A percentile compares a stretch with the other conserved stretches of the same genome.
phyloP scores from a whole-genome alignment of 2,888 invertebrate species.

The Diloba caeruleocephala region DNA sequence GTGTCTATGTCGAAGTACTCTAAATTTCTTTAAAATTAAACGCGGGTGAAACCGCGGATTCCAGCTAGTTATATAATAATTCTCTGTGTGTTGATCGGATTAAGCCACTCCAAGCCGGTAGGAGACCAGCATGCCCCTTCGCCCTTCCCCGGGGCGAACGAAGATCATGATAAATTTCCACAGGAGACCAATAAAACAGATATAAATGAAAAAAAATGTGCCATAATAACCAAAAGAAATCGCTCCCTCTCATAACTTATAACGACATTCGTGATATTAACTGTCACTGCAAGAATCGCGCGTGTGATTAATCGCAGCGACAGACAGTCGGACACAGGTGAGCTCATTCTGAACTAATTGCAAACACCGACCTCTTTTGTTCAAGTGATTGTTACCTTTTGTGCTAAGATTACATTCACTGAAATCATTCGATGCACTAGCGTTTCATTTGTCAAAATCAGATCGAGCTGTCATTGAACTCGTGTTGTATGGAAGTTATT shows the following conservation, averaged over 20 bases:
- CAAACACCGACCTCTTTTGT: slow-evolving; percentile 56
- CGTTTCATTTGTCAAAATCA: slow-evolving; percentile 61
- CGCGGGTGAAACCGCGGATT: too few species aligned
- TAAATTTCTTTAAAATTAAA: too few species aligned
- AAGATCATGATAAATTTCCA: too few species aligned
- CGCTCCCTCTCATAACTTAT: slow-evolving; percentile 20
- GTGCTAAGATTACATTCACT: slow-evolving; percentile 53
- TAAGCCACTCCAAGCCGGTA: too few species aligned
- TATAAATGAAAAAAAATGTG: too few species aligned
- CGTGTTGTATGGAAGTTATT: slow-evolving; percentile 26
- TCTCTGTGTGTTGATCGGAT: too few species aligned
- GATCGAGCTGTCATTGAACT: slow-evolving; percentile 41
- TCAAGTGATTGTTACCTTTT: slow-evolving; percentile 64
- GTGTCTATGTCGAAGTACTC: too few species aligned
- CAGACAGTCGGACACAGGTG: slow-evolving; percentile 51
- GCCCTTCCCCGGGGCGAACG: too few species aligned
- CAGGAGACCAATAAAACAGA: too few species aligned
- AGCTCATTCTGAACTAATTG: slow-evolving; percentile 57
- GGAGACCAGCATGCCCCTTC: too few species aligned
- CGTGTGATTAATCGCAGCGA: slow-evolving; percentile 51
- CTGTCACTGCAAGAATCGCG: slow-evolving; percentile 51
- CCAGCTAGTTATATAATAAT: too few species aligned
- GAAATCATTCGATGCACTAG: slow-evolving; percentile 35
- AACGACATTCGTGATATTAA: slow-evolving; percentile 31
- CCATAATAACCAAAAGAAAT: too few species aligned